These are phyloP conservation scores for Cherax destructor DNA, from an alignment of 1,140 invertebrate genomes.

Conservation along the genomic window DNA sequence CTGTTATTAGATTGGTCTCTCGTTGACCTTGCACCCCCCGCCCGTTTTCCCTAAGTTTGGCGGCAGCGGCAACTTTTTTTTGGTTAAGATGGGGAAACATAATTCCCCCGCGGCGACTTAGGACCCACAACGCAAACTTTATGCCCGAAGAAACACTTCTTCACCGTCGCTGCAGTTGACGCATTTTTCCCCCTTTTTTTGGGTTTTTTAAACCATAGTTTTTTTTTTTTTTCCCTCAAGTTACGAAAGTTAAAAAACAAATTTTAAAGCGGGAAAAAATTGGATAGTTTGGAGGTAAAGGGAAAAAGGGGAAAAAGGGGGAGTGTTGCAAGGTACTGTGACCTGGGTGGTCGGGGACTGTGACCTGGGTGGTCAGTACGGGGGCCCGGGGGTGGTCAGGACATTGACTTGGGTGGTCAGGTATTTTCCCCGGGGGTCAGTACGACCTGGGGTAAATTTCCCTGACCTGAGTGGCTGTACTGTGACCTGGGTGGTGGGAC, in stretches of 20 bases:
- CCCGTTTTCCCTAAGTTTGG: conserved; percentile 6
- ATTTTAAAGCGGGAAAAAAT: conserved; percentile 8
- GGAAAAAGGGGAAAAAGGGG: too few relatives aligned
- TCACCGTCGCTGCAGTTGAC: not conserved
- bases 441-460: too few relatives aligned
- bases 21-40: not conserved
- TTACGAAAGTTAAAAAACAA: conserved; percentile 10
- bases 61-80: not conserved
- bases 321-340: too few relatives aligned
- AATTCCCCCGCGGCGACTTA: not conserved
- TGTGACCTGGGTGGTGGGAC: too few relatives aligned
- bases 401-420: too few relatives aligned
- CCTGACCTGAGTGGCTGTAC: too few relatives aligned
- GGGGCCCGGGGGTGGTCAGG: too few relatives aligned
- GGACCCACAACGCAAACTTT: not conserved
- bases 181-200: too few relatives aligned
- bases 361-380: too few relatives aligned
- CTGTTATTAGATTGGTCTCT: not conserved
- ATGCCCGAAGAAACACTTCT: not conserved
- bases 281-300: not conserved
- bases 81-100: not conserved
- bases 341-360: too few relatives aligned
- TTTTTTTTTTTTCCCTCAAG: conserved; percentile 1
- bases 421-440: too few relatives aligned
- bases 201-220: not conserved